These are phyloP conservation scores for Rhynchophorus ferrugineus DNA, from an alignment of 1,140 invertebrate genomes.

Conservation along the genomic window DNA sequence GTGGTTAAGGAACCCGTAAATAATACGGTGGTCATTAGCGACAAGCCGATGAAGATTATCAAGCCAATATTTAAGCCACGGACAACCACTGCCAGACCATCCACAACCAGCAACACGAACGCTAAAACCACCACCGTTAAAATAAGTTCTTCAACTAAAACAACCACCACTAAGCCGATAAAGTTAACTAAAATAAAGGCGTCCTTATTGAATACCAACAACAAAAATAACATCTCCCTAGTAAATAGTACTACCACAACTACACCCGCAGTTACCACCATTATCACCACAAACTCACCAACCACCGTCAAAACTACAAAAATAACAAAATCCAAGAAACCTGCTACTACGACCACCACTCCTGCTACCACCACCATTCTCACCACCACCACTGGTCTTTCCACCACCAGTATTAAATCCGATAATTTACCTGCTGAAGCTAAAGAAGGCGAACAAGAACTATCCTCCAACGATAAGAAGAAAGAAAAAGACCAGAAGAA, in stretches of 20 bases:
- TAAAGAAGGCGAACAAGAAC: conserved; percentile 50
- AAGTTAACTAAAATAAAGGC: conserved; percentile 33
- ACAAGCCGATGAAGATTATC: conserved; percentile 18
- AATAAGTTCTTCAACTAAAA: conserved; percentile 17
- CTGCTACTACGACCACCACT: background rate
- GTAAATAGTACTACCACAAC: conserved; percentile 32
- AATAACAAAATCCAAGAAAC: background rate
- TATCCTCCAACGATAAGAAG: conserved; percentile 37
- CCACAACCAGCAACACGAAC: conserved; percentile 29
- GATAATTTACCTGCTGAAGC: conserved; percentile 39
- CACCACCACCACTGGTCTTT: background rate
- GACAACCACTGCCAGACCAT: conserved; percentile 29
- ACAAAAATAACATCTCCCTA: conserved; percentile 10
- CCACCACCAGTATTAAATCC: conserved; percentile 22
- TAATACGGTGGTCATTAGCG: conserved; percentile 16
- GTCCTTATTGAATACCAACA: conserved; percentile 27
- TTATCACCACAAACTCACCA: no score
- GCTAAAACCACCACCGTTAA: conserved; percentile 25
- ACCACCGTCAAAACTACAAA: no score
- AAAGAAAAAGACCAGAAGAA: conserved; percentile 43
- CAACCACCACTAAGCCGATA: conserved; percentile 22
- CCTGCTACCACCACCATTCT: background rate
- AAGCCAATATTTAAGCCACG: conserved; percentile 37
- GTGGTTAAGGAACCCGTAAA: conserved; percentile 14
- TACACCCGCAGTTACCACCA: conserved; percentile 15